Evolutionary conservation across 2,113 vertebrate species (phyloP).

Genomic region (Tragulus kanchil): DNA sequence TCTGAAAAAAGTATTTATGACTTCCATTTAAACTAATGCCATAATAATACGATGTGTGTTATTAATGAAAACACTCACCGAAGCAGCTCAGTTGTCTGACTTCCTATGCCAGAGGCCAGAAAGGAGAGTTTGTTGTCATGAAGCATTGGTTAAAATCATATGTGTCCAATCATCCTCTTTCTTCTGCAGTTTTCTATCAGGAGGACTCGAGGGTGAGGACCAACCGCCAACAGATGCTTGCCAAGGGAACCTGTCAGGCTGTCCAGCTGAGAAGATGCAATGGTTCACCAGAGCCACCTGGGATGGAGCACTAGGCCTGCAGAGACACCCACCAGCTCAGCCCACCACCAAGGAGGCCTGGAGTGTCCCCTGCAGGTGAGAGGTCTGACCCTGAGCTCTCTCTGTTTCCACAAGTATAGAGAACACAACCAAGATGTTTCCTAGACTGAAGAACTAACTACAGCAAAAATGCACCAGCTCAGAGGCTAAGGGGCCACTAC

Average conservation of each 20-base stretch:
- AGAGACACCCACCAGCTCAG: not conserved
- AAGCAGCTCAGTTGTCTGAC: not conserved
- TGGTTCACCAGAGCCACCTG: not conserved
- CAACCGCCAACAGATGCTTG: too few relatives aligned
- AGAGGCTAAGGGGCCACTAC: not conserved
- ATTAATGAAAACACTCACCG: slow-evolving; percentile 33
- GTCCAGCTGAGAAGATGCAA: not conserved
- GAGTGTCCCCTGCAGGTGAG: not conserved
- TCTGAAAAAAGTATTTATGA: slow-evolving; percentile 71
- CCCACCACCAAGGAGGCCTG: not conserved
- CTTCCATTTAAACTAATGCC: slow-evolving; percentile 75
- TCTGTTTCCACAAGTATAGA: not conserved
- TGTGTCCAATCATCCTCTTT: not conserved
- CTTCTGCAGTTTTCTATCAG: not conserved
- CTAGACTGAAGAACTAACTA: not conserved
- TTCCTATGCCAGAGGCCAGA: not conserved
- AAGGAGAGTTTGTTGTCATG: not conserved
- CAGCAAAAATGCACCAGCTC: not conserved
- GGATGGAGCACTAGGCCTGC: not conserved
- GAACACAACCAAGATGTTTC: not conserved
- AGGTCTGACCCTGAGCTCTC: not conserved
- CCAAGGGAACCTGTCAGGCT: not conserved
- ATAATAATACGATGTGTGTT: slow-evolving; percentile 50
- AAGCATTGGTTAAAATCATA: not conserved
- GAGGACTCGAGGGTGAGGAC: not conserved